phyloP scores from a whole-genome alignment of 2,113 vertebrate genomes.

The Rhinopomastus cyanomelas region DNA sequence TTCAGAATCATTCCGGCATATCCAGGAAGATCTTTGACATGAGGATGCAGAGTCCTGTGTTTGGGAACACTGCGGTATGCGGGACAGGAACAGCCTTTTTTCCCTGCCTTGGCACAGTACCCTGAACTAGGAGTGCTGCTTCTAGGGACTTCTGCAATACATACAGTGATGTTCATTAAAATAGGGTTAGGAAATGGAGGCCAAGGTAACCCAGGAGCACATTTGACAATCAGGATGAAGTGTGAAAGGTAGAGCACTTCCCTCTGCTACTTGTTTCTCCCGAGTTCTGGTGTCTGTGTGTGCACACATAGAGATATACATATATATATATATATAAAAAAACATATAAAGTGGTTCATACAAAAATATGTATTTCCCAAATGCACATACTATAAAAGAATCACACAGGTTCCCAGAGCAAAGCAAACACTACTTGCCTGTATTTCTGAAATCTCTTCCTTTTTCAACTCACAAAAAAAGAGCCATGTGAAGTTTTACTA shows the following conservation, averaged over 20 bases:
- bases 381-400: neutral
- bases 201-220: neutral
- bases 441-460: neutral
- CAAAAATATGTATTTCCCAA: neutral
- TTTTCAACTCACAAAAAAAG: slow-evolving; percentile 51
- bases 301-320: no score
- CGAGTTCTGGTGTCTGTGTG: neutral
- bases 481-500: neutral
- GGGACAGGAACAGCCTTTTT: neutral
- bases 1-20: neutral
- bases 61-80: rapidly evolving
- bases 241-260: neutral
- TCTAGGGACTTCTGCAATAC: neutral
- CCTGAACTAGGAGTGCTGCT: rapidly evolving
- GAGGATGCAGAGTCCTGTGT: rapidly evolving
- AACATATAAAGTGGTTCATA: neutral
- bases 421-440: neutral
- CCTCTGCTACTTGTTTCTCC: neutral
- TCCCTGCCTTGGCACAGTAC: neutral
- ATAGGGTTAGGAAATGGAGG: neutral
- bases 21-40: rapidly evolving
- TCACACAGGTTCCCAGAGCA: neutral
- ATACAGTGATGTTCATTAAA: neutral
- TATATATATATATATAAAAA: no score
- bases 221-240: rapidly evolving